Base-by-base conservation (phyloP, 2,797 vertebrate species). In the Anguilla marmorata region DNA sequence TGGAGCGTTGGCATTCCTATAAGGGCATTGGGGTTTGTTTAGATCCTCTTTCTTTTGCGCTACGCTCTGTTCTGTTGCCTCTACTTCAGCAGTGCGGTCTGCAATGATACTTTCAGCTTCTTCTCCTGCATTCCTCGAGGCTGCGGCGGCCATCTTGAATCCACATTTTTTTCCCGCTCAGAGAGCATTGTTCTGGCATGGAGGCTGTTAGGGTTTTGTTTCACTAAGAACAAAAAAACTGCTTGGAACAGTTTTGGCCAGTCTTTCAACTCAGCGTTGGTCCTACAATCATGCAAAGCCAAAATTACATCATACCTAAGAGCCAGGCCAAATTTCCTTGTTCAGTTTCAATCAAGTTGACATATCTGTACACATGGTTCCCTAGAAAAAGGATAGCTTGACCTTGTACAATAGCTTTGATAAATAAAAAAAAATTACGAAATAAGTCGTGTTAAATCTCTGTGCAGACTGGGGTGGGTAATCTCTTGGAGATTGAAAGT, bases 71-170 rank as follows among this genome's bases (percentile, higher is more conserved):
- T 93, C 86, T 91, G 89, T 86, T 88, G 88, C 48, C 66, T 91
- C 82, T 41, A 58, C 91, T 92, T 94, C 92, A 93, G 93, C 92
- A 91, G 82, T 89, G 85, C 85, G 84, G 72, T 79, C 88, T 66
- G 88, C 19, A 52, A 11, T 11, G 5, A 8, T 90, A 41, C 72
- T 76, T 76, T 9, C 41, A 80, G 76, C 45, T 48, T 8, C 24
- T 80, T 16, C 76, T 48, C 50, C 2, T 87, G 69, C n/a, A 72
- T 89, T 66, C n/a, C 0, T 21, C 8, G 52, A 52, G 60, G 54
- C 50, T 33, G 30, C 24, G 52, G 87, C 60, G 1, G 80, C 76
- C 37, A 48, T 33, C 63, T 52, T 84, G 12, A 33, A 33, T 69
- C 79, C 76, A 80, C 41, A 50, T 80, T 45, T 45, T 33, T 72